Conservation (phyloP, 1,140 invertebrate genomes). For the Mylabris phalerata region DNA sequence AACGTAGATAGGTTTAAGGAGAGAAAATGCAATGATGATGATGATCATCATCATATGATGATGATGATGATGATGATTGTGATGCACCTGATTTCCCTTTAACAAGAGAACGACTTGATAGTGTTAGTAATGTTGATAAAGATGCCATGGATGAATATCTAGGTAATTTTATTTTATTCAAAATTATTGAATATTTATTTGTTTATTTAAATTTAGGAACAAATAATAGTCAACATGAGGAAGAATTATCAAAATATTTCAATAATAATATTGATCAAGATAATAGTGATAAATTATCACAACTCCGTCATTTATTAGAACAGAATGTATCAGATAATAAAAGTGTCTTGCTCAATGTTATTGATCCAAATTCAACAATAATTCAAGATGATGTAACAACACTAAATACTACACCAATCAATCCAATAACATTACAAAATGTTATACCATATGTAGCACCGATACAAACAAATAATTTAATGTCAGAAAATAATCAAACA, state of each 20-base stretch:
- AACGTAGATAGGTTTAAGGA: conserved; percentile 29
- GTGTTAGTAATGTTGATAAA: conserved; percentile 65
- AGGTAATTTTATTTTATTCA: conserved; percentile 20
- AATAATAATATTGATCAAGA: conserved; percentile 27
- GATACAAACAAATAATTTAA: not conserved
- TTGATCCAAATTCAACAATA: conserved; percentile 2
- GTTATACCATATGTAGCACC: conserved; percentile 6
- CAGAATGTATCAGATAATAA: conserved; percentile 41
- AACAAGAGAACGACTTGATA: conserved; percentile 54
- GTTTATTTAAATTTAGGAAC: conserved; percentile 47
- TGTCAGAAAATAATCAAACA: not conserved
- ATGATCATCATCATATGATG: not conserved
- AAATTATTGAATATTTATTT: not conserved
- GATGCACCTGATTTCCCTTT: conserved; percentile 29
- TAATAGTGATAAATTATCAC: conserved; percentile 57
- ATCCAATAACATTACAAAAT: conserved; percentile 1
- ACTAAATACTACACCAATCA: conserved; percentile 1
- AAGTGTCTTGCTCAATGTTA: conserved; percentile 1
- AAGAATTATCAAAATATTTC: conserved; percentile 73
- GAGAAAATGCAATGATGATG: conserved; percentile 20
- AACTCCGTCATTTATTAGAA: conserved; percentile 62
- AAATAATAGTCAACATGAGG: conserved; percentile 70
- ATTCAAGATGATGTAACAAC: not conserved
- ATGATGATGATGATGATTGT: conserved; percentile 19
- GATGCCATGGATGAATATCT: conserved; percentile 73